Percentiles rank a stretch among this genome's conserved stretches.
Evolutionary conservation across 2,113 vertebrate genomes (phyloP).

Genomic region (Poecile atricapillus): DNA sequence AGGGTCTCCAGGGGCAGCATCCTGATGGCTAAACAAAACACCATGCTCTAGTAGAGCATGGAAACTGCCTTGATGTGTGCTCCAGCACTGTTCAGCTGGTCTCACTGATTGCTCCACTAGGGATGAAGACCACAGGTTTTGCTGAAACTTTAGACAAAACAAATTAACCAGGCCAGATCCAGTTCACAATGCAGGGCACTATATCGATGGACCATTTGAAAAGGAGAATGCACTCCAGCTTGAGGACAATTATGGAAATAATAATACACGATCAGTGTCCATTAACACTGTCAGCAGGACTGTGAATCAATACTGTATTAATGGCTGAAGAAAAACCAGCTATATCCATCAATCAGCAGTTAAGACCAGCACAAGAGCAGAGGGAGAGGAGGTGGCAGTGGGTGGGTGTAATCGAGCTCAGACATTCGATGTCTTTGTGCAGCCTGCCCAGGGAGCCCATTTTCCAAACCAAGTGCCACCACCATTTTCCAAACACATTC

Average conservation of each 20-base stretch:
- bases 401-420: neutral
- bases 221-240: constrained; percentile 47
- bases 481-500: neutral
- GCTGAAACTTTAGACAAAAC: constrained; percentile 17
- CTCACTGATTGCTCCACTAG: neutral
- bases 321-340: constrained; percentile 44
- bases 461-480: neutral
- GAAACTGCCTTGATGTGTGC: neutral
- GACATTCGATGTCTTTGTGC: neutral
- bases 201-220: constrained; percentile 20
- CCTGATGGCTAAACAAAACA: neutral
- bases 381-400: neutral
- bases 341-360: neutral
- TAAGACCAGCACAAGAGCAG: neutral
- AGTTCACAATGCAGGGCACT: neutral
- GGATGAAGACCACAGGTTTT: constrained; percentile 10
- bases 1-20: neutral
- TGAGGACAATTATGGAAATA: constrained; percentile 62
- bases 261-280: constrained; percentile 60
- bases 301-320: constrained; percentile 52
- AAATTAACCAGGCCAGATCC: constrained; percentile 34
- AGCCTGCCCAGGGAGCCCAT: neutral
- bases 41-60: neutral
- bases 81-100: neutral
- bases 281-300: constrained; percentile 34